Conservation (phyloP, 2,797 vertebrate genomes). For the Apodemus agrarius region DNA sequence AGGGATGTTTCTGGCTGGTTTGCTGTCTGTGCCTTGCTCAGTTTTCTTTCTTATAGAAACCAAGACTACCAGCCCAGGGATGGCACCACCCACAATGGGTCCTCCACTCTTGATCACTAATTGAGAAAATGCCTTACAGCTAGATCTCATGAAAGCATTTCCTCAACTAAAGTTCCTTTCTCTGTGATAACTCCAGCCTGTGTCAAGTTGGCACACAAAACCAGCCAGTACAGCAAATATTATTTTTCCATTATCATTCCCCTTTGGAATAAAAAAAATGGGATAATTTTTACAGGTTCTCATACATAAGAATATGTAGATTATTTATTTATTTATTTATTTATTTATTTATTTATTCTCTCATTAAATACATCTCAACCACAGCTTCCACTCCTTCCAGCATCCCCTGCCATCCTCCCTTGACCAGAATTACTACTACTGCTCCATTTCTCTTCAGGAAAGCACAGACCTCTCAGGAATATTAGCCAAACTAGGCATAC, state of each 20-base stretch:
- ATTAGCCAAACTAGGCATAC: not conserved
- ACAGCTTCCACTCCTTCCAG: not conserved
- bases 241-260: not conserved
- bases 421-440: not conserved
- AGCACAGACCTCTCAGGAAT: not conserved
- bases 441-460: not conserved
- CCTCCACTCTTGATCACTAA: no score
- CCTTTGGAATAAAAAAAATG: not conserved
- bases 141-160: no score
- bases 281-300: not conserved
- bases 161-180: no score
- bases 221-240: not conserved
- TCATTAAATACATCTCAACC: not conserved
- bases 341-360: not conserved
- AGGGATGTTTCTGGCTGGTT: no score
- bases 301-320: not conserved
- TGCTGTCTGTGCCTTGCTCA: no score
- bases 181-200: no score
- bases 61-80: no score
- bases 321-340: not conserved
- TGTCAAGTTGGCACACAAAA: no score
- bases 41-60: no score
- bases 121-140: no score
- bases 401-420: not conserved
- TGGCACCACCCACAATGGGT: no score